Evolutionary conservation across 2,888 invertebrate genomes (phyloP), one percentile per base, ranked within the genome.

Genomic region (Athalia cordata): DNA sequence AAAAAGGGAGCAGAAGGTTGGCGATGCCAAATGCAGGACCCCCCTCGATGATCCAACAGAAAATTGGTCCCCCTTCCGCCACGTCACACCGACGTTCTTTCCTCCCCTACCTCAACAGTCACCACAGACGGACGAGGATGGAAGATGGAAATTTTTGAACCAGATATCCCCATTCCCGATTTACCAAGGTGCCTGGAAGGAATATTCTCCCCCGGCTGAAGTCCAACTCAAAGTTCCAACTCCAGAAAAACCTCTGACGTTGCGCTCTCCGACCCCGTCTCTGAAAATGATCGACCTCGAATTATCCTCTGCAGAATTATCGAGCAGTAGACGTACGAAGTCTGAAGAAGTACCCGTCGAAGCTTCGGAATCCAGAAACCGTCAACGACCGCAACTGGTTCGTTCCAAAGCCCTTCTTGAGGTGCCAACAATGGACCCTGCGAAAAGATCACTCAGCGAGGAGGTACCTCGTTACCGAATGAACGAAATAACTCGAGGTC

Each of bases 141-240:
- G 85, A 68, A 87, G 89, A 4, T 86, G 86, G 89, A 83, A 87
- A 43, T 86, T 89, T 11, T 83, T 90, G 45, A 89, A 89, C 67
- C 87, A 87, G 80, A 85, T 89, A 8, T 86, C 88, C 5, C 89
- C 90, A 43, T 89, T 90, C 45, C 90, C 90, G 3, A 78, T 90
- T 8, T 89, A 89, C 59, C 90, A 90, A 77, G 90, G 90, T 13
- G 90, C 85, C 8, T 90, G 90, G 90, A 89, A 84, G 79, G 90
- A 90, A 77, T 86, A 87, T 65, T 86, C 89, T 1, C 89, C 90
- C 29, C 87, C 88, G 49, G 85, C 81, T 13, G 72, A 59, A 13
- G 45, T 59, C 59, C n/a, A 72, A 3, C 45, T 45, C 59, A 29
- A 7, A n/a, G 50, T 72, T 15, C n/a, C 8, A n/a, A 59, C 72